phyloP scores from a whole-genome alignment of 2,888 invertebrate species.

The Colostygia pectinataria region DNA sequence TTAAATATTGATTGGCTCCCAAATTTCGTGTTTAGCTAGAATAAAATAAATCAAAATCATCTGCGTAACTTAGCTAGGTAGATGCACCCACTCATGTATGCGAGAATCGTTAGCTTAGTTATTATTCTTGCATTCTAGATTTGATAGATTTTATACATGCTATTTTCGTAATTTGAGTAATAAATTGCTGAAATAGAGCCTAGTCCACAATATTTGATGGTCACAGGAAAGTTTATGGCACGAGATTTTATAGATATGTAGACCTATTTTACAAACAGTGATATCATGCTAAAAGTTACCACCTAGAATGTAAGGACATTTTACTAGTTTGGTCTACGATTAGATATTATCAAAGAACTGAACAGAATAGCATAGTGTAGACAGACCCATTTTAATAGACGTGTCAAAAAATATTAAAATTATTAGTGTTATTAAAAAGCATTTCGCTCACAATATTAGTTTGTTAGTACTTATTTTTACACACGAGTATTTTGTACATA shows the following conservation, averaged over 20 bases:
- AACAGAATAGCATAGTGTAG: too few relatives aligned
- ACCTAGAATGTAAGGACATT: too few relatives aligned
- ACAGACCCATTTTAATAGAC: too few relatives aligned
- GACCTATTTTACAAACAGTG: too few relatives aligned
- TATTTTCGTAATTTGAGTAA: conserved; percentile 24
- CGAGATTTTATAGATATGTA: conserved; percentile 13
- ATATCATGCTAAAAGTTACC: conserved; percentile 12
- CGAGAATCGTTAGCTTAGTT: conserved; percentile 8
- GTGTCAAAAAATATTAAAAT: too few relatives aligned
- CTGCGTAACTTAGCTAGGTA: background rate
- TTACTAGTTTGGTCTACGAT: too few relatives aligned
- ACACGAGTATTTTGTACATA: conserved; percentile 51
- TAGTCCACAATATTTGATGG: conserved; percentile 19
- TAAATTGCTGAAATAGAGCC: conserved; percentile 25
- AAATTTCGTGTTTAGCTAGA: conserved; percentile 4
- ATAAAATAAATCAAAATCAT: conserved; percentile 2
- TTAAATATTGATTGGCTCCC: background rate
- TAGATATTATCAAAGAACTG: too few relatives aligned
- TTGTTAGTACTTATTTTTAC: conserved; percentile 40
- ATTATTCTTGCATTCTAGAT: conserved; percentile 17
- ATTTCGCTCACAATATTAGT: conserved; percentile 39
- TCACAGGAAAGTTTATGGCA: conserved; percentile 13
- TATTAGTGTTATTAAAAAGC: conserved; percentile 7
- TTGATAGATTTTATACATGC: conserved; percentile 31
- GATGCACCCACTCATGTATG: conserved; percentile 18